Evolutionary conservation across 2,888 invertebrate genomes (phyloP).

Genomic region (Helicoverpa assulta): DNA sequence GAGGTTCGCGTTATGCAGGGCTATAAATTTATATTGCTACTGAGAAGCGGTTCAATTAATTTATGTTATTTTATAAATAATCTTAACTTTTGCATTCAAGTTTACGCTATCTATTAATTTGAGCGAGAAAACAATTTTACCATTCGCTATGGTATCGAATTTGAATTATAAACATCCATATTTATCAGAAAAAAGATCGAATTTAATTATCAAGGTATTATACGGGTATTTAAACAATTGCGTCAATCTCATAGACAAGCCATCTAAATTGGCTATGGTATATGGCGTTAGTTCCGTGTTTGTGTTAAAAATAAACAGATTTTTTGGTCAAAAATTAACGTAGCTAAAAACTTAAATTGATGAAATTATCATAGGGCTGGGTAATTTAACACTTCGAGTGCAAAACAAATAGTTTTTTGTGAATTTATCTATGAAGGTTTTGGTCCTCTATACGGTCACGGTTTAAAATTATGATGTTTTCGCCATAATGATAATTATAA

Average conservation of each 20-base stretch:
- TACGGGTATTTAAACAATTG: conserved; percentile 13
- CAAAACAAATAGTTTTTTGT: conserved; percentile 6
- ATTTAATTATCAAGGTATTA: conserved; percentile 16
- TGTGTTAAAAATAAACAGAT: conserved; percentile 26
- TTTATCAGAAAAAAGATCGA: conserved; percentile 15
- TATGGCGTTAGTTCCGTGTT: conserved; percentile 43
- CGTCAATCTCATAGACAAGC: conserved; percentile 20
- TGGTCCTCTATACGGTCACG: not conserved
- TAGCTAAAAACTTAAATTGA: conserved; percentile 14
- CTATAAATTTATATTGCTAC: too few species aligned
- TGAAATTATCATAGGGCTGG: conserved; percentile 34
- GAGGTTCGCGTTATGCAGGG: too few species aligned
- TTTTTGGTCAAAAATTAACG: not conserved
- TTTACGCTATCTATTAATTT: not conserved
- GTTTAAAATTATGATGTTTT: not conserved
- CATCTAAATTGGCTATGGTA: conserved; percentile 2
- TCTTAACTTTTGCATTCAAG: not conserved
- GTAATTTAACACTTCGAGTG: conserved; percentile 32
- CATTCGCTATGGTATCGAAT: not conserved
- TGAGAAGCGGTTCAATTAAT: too few species aligned
- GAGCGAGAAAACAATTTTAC: conserved; percentile 2
- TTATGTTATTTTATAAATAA: too few species aligned
- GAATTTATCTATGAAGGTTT: not conserved
- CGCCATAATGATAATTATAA: not conserved
- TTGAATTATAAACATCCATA: not conserved